A percentile compares a stretch with the other conserved stretches of the same genome.
Conservation (phyloP, 1,140 invertebrate genomes). For the Heliconius himera region DNA sequence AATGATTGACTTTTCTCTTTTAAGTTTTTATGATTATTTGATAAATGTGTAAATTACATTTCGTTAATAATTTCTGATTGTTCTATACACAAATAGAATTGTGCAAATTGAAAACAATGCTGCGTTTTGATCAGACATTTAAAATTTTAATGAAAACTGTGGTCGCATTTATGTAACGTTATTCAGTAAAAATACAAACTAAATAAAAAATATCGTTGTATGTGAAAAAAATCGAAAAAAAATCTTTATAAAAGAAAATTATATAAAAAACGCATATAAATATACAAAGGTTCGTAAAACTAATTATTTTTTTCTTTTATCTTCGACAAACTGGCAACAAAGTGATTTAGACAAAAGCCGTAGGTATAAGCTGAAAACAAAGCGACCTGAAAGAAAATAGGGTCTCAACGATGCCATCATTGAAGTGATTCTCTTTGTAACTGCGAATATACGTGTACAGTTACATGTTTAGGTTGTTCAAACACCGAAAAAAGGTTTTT, state of each 20-base stretch:
- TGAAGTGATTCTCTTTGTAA: conserved; percentile 65
- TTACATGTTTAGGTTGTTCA: neutral
- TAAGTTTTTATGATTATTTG: too few species aligned
- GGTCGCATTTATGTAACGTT: neutral
- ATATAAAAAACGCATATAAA: conserved; percentile 8
- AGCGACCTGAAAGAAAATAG: conserved; percentile 57
- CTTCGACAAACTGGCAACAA: conserved; percentile 51
- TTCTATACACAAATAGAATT: neutral
- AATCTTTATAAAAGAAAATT: neutral
- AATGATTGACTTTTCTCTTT: too few species aligned
- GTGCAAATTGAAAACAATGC: too few species aligned
- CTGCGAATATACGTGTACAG: conserved; percentile 33
- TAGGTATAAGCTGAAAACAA: conserved; percentile 52
- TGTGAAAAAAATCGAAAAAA: neutral
- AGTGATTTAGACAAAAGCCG: conserved; percentile 54
- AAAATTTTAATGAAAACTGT: neutral
- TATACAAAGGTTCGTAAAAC: conserved; percentile 31
- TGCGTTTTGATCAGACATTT: too few species aligned
- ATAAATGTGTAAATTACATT: neutral
- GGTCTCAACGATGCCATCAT: conserved; percentile 53
- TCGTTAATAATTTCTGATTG: neutral
- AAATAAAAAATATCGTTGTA: neutral
- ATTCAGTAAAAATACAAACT: neutral
- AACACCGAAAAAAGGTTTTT: conserved; percentile 1
- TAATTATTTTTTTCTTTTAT: conserved; percentile 59